Base-by-base conservation (phyloP, 2,797 vertebrate species). In the Cheirogaleus major region DNA sequence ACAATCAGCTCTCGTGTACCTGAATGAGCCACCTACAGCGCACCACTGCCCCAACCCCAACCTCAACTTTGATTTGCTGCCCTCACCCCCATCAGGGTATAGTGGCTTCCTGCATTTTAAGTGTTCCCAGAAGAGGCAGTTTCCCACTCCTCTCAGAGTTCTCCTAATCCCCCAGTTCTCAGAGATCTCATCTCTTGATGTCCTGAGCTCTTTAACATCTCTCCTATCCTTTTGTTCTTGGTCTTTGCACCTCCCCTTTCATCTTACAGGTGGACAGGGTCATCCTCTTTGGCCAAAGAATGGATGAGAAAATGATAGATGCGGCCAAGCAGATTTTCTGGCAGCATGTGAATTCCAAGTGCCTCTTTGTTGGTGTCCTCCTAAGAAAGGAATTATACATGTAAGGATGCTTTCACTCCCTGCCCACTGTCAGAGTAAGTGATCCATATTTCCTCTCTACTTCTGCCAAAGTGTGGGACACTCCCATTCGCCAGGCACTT, bases 231-330 rank as follows among this genome's bases (percentile, higher is more conserved):
- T 50, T 41, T n/a, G 38, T 48, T 38, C 6, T 9, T 41, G 0
- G 30, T 25, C 32, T 82, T 35, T 59, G 5, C 17, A n/a, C 65
- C 35, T 94, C 30, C 38, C 20, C 18, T 91, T 88, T 91, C 50
- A 14, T 80, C 59, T 87, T 52, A 73, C 98, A 99, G 99, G 97
- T 99, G 43, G 99, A 99, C 98, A 99, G 99, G 65, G 97, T 99
- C 93, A 97, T 99, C 14, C 0, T 98, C 7, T 25, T 99, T 32
- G 38, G 41, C 17, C 5, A 80, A 0, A 0, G 0, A 3, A 93
- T 63, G 1, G 0, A 23, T 0, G 0, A 1, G 0, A 0, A 0
- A 0, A 0, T 9, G 0, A 0, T 97, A 0, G 4, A 15, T 0
- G 55, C n/a, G 22, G 18, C n/a, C 10, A 67, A 99, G 87, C 78